Percentiles rank a stretch among this genome's conserved stretches.
These are phyloP conservation scores for Doris montereyensis DNA, from an alignment of 2,888 invertebrate genomes.

Conservation along the genomic window DNA sequence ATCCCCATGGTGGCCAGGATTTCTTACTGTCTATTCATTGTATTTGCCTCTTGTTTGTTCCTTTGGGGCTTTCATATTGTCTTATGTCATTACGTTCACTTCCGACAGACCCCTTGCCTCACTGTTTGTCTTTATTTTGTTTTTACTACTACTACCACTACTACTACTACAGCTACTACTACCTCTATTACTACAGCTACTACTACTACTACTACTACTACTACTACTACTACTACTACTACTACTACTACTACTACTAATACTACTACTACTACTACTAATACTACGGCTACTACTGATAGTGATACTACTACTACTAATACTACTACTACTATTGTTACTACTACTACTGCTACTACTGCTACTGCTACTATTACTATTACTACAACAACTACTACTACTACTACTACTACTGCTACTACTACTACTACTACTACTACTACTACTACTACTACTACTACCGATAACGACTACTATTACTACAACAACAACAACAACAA, in stretches of 20 bases:
- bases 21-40: too few relatives aligned
- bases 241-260: slow-evolving; percentile 16
- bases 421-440: slow-evolving; percentile 5
- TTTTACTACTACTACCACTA: background rate
- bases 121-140: too few relatives aligned
- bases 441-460: slow-evolving; percentile 11
- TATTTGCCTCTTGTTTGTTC: too few relatives aligned
- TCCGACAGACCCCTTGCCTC: too few relatives aligned
- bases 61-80: too few relatives aligned
- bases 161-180: background rate
- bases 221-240: slow-evolving; percentile 7
- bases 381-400: background rate
- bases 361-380: background rate
- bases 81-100: too few relatives aligned
- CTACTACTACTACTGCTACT: slow-evolving; percentile 4
- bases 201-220: background rate
- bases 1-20: too few relatives aligned
- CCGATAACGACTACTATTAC: background rate
- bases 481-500: background rate
- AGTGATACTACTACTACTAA: background rate
- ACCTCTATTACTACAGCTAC: background rate
- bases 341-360: slow-evolving; percentile 2
- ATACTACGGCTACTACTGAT: background rate
- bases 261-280: background rate
- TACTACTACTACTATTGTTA: background rate